These are phyloP conservation scores for Sebastolobus altivelis DNA, from an alignment of 2,797 vertebrate genomes.

Conservation along the genomic window DNA sequence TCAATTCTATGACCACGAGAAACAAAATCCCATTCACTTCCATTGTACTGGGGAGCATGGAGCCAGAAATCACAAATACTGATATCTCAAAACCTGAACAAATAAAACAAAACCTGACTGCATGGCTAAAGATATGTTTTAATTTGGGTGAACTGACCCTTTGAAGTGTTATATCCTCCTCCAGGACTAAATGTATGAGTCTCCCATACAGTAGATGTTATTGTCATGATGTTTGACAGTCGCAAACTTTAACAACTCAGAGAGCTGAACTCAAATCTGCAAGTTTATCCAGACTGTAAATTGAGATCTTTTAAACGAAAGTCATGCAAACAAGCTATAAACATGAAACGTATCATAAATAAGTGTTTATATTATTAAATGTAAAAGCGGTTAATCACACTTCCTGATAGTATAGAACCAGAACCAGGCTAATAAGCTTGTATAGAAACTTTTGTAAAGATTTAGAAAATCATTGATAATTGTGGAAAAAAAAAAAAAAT, in stretches of 20 bases:
- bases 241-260: background rate
- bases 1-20: background rate
- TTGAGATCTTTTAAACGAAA: background rate
- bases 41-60: background rate
- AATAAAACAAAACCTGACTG: background rate
- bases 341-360: background rate
- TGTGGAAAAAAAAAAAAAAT: background rate
- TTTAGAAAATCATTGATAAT: background rate
- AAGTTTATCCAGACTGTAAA: background rate
- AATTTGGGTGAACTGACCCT: background rate
- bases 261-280: background rate
- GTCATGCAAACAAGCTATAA: background rate
- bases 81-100: background rate
- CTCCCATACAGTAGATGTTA: background rate
- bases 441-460: background rate
- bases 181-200: background rate
- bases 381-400: background rate
- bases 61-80: background rate
- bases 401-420: background rate
- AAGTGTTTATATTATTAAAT: background rate
- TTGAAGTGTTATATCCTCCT: background rate
- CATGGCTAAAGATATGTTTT: background rate
- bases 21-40: background rate
- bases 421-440: background rate
- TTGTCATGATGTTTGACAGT: background rate